Evolutionary conservation across 2,797 vertebrate genomes (phyloP).

Genomic region (Monodelphis domestica): DNA sequence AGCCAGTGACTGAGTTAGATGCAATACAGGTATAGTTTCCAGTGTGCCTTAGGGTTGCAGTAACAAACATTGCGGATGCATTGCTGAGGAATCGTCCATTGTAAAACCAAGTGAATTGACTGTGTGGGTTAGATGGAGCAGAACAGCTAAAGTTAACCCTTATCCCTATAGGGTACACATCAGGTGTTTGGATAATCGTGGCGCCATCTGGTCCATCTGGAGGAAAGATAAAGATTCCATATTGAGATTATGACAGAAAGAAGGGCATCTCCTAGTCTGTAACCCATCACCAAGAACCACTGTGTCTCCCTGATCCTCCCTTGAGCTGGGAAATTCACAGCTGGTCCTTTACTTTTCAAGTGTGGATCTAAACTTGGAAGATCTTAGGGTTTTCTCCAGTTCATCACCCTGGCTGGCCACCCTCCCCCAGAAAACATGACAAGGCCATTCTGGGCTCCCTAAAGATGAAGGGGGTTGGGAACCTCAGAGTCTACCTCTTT

Average conservation of each 20-base stretch:
- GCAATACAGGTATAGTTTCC: slow-evolving; percentile 60
- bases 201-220: slow-evolving; percentile 69
- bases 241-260: not conserved
- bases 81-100: fast-evolving
- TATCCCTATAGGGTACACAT: not conserved
- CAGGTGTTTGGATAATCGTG: slow-evolving; percentile 21
- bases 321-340: too few species aligned
- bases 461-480: too few species aligned
- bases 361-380: too few species aligned
- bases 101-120: slow-evolving; percentile 60
- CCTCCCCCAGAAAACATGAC: too few species aligned
- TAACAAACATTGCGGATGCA: too few species aligned
- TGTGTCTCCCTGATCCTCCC: too few species aligned
- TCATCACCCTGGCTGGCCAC: too few species aligned
- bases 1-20: slow-evolving; percentile 37
- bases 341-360: too few species aligned
- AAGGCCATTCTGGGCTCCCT: too few species aligned
- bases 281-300: too few species aligned
- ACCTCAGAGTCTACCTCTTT: not conserved
- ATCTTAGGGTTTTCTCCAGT: too few species aligned
- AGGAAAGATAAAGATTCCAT: slow-evolving; percentile 63
- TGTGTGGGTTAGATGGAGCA: slow-evolving; percentile 45
- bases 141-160: slow-evolving; percentile 57
- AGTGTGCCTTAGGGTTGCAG: not conserved
- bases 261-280: not conserved